A percentile compares a stretch with the other conserved stretches of the same genome.
Conservation (phyloP, 2,113 vertebrate genomes). For the Halcyon malimbica region DNA sequence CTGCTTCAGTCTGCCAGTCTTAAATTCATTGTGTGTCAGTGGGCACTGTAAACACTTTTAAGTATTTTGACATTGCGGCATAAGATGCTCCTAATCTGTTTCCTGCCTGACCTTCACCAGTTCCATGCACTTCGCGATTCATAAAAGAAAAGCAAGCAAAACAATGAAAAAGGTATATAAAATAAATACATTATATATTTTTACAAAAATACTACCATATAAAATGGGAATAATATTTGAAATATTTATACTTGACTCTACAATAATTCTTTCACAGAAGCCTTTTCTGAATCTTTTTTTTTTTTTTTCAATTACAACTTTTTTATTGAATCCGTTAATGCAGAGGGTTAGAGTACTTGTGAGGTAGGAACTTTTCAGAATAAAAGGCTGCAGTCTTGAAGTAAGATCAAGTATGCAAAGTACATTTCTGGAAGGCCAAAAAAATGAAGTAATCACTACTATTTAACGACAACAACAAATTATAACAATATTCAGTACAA, state of each 20-base stretch:
- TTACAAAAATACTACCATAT: background rate
- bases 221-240: background rate
- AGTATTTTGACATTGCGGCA: constrained; percentile 78
- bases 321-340: background rate
- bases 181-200: background rate
- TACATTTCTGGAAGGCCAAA: background rate
- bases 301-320: background rate
- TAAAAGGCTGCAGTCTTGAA: background rate
- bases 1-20: constrained; percentile 55
- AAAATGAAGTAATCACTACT: background rate
- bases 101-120: constrained; percentile 75
- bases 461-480: background rate
- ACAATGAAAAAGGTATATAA: background rate
- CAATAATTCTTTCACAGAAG: background rate
- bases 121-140: background rate
- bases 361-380: background rate
- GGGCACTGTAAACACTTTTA: constrained; percentile 80
- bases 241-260: background rate
- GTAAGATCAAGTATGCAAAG: background rate
- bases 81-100: constrained; percentile 69
- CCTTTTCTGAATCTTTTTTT: background rate
- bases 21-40: constrained; percentile 76
- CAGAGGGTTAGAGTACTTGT: background rate
- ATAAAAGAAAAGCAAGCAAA: constrained; percentile 20
- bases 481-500: background rate